Evolutionary conservation across 1,140 invertebrate species (phyloP), one percentile per base, ranked within the genome.

Genomic region (Halictus rubicundus): DNA sequence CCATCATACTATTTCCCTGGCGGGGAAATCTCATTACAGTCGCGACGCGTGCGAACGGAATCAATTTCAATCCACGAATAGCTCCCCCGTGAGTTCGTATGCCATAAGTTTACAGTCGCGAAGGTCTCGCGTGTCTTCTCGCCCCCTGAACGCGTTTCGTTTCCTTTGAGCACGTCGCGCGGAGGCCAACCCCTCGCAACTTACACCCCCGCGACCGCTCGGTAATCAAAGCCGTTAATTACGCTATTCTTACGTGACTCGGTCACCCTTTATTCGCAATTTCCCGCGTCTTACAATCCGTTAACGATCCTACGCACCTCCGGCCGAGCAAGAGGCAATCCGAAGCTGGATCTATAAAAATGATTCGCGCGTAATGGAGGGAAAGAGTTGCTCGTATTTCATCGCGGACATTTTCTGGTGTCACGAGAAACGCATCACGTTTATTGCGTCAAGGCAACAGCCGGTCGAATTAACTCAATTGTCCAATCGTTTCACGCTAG

Each of bases 151-250:
- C 5, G 6, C 27, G 27, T n/a, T n/a, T n/a, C 54, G 8, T 57
- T 57, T 57, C 5, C 59, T 25, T 60, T 27, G 59, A 60, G 8
- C 10, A 27, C 25, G 10, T 23, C 4, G 0, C 10, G 27, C 32
- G 27, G 10, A 7, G 19, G 37, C 37, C 6, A 61, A 39, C n/a
- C 21, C n/a, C 21, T 49, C 10, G 23, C 65, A 9, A 19, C 10
- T 1, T 32, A 2, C 10, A 63, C 8, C 21, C 5, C 12, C 0
- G 9, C 52, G 25, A 21, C 7, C 21, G 27, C 16, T 19, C n/a
- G 10, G 8, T 1, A 16, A 74, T 42, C 46, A 68, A 68, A 54
- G 52, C 19, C n/a, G 14, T 19, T 32, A 76, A 76, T 68, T 57
- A 32, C 52, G 68, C n/a, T 46, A 16, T 27, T 68, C 60, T 19